These are phyloP conservation scores for Mesocricetus auratus DNA, from an alignment of 2,113 vertebrate species.

Conservation along the genomic window DNA sequence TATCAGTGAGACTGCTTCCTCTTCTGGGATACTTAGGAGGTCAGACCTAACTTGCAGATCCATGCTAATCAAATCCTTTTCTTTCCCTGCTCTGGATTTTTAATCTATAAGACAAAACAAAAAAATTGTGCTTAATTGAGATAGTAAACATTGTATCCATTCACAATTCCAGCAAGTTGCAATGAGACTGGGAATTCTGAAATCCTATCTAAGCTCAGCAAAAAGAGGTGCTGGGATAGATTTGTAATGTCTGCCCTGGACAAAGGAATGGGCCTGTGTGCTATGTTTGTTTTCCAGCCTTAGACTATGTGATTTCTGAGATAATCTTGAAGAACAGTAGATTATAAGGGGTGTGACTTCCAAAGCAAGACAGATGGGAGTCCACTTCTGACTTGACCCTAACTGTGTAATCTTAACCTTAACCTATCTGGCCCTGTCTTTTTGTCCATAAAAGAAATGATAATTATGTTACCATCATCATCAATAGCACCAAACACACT, in stretches of 20 bases:
- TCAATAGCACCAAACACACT: background rate
- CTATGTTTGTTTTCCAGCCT: background rate
- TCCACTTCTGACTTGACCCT: background rate
- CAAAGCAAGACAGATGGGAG: background rate
- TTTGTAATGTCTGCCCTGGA: constrained; percentile 46
- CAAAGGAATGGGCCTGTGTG: background rate
- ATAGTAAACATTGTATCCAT: background rate
- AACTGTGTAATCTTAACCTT: background rate
- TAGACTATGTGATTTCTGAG: background rate
- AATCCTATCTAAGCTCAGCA: background rate
- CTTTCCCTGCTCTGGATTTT: background rate
- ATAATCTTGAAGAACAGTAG: background rate
- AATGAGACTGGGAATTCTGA: background rate
- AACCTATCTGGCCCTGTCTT: background rate
- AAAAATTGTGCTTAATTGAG: background rate
- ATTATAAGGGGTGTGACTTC: background rate
- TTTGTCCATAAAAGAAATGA: background rate
- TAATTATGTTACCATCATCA: background rate
- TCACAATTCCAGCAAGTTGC: background rate
- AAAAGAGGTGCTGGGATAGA: background rate
- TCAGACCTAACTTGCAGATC: background rate
- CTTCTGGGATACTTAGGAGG: background rate
- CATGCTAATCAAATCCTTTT: background rate
- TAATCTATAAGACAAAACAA: background rate
- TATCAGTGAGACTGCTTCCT: background rate